Percentiles rank a stretch among this genome's conserved stretches.
These are phyloP conservation scores for Ophonus ardosiacus DNA, from an alignment of 2,888 invertebrate species.

Conservation along the genomic window DNA sequence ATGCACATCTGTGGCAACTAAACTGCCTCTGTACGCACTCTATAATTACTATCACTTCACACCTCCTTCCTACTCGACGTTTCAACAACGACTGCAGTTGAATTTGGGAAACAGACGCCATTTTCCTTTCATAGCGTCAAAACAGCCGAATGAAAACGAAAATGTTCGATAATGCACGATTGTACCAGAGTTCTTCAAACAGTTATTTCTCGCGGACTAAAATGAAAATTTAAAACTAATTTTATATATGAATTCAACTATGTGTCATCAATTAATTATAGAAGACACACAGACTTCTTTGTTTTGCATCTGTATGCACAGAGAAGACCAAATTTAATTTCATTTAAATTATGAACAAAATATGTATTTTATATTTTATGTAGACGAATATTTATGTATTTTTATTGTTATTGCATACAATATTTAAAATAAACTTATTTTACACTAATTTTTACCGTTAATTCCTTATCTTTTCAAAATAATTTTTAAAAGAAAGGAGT, in stretches of 20 bases:
- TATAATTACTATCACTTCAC: slow-evolving; percentile 25
- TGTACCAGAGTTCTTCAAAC: slow-evolving; percentile 3
- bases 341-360: too few species aligned
- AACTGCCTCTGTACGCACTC: slow-evolving; percentile 39
- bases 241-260: not conserved
- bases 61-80: slow-evolving; percentile 53
- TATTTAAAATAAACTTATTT: too few species aligned
- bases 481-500: too few species aligned
- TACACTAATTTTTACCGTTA: too few species aligned
- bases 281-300: not conserved
- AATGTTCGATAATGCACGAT: slow-evolving; percentile 27
- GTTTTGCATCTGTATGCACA: not conserved
- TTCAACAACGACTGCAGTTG: slow-evolving; percentile 63
- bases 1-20: slow-evolving; percentile 34
- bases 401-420: too few species aligned
- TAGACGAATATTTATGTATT: too few species aligned
- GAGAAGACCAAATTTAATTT: too few species aligned
- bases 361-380: too few species aligned
- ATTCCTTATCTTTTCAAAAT: too few species aligned
- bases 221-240: not conserved
- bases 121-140: slow-evolving; percentile 61
- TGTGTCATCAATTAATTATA: slow-evolving; percentile 16
- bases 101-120: slow-evolving; percentile 55
- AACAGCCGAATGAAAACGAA: slow-evolving; percentile 52
- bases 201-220: not conserved